Conservation (phyloP, 2,113 vertebrate genomes). For the Strix aluco region DNA sequence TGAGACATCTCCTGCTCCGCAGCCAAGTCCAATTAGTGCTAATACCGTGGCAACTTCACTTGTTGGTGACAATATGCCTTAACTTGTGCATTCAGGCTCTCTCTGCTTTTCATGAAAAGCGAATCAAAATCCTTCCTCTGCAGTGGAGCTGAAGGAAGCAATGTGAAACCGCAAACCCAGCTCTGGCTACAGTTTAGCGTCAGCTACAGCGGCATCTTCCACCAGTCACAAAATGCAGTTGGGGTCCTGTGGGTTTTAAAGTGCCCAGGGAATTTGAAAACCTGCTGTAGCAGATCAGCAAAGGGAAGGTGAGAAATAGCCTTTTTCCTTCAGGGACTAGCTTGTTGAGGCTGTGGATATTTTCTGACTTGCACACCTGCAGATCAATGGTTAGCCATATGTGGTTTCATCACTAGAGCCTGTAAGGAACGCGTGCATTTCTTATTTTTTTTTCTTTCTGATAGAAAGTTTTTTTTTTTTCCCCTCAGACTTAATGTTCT, state of each 20-base stretch:
- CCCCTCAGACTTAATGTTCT: conserved; percentile 29
- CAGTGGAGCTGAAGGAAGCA: background rate
- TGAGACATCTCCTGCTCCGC: conserved; percentile 31
- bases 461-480: background rate
- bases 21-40: conserved; percentile 60
- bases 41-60: conserved; percentile 23
- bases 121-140: background rate
- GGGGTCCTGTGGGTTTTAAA: background rate
- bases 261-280: background rate
- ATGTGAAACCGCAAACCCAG: background rate
- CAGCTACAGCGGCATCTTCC: background rate
- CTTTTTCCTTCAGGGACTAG: background rate
- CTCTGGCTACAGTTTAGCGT: background rate
- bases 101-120: background rate
- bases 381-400: background rate
- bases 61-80: conserved; percentile 48
- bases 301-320: background rate
- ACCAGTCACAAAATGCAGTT: background rate
- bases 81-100: conserved; percentile 1
- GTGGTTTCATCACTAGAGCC: background rate
- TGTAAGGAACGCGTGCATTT: background rate
- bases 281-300: background rate
- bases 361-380: conserved; percentile 23
- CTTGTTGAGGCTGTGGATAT: background rate
- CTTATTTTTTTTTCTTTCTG: background rate